Percentiles rank a stretch among this genome's conserved stretches.
Conservation (phyloP, 1,140 invertebrate genomes). For the Batillaria attramentaria region DNA sequence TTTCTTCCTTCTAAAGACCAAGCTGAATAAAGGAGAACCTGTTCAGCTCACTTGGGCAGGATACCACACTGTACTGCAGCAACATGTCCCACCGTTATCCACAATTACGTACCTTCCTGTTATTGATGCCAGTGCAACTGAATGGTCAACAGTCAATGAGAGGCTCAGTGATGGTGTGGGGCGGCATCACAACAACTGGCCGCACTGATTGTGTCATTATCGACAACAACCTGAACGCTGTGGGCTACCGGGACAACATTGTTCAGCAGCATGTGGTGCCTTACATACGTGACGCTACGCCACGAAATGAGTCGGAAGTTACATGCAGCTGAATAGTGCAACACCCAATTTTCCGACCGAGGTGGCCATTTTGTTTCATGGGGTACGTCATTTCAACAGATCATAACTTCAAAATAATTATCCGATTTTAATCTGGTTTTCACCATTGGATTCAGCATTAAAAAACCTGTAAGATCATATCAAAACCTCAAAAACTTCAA, state of each 20-base stretch:
- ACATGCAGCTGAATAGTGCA: no score
- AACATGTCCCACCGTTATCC: background rate
- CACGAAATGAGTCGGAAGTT: slow-evolving; percentile 34
- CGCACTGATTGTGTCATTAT: background rate
- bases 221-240: no score
- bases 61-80: slow-evolving; percentile 1
- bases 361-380: no score
- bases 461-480: no score
- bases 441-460: no score
- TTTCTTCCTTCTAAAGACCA: background rate
- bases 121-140: slow-evolving; percentile 12
- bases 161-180: background rate
- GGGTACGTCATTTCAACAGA: no score
- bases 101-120: slow-evolving; percentile 27
- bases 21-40: background rate
- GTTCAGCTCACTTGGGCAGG: slow-evolving; percentile 2
- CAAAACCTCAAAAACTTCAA: no score
- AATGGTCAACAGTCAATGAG: slow-evolving; percentile 1
- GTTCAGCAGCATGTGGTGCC: slow-evolving; percentile 27
- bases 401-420: no score
- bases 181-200: slow-evolving; percentile 28
- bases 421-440: no score
- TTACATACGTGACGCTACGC: slow-evolving; percentile 46
- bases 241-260: background rate
- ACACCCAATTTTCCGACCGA: no score